These are phyloP conservation scores for Arge pagana DNA, from an alignment of 2,888 invertebrate genomes.

Conservation along the genomic window DNA sequence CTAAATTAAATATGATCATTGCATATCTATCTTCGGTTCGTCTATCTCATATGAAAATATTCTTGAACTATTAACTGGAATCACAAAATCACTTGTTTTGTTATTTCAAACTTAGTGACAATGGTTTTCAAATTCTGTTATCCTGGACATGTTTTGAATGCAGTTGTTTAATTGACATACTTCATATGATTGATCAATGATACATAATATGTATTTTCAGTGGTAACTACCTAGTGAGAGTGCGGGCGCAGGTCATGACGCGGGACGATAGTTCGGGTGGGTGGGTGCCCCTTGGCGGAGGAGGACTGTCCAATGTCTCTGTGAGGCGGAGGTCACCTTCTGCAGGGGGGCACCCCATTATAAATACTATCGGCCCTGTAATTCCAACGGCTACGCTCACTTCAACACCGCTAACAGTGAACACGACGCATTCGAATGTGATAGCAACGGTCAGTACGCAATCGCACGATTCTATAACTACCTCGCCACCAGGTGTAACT, in stretches of 20 bases:
- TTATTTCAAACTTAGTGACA: too few species aligned
- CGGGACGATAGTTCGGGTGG: conserved; percentile 96
- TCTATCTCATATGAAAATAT: too few species aligned
- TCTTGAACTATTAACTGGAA: too few species aligned
- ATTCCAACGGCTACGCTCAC: conserved; percentile 36
- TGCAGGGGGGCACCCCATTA: conserved; percentile 33
- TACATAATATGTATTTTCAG: too few species aligned
- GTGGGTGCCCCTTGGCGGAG: conserved; percentile 93
- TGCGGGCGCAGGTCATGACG: conserved; percentile 98
- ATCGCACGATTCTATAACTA: conserved; percentile 47
- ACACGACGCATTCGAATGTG: conserved; percentile 34
- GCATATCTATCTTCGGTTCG: too few species aligned
- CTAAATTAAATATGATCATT: too few species aligned
- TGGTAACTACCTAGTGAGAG: conserved; percentile 91
- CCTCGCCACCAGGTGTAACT: conserved; percentile 58
- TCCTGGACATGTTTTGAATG: too few species aligned
- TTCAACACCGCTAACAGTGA: conserved; percentile 40
- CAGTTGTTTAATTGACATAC: too few species aligned
- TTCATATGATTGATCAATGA: too few species aligned
- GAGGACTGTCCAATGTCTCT: conserved; percentile 92
- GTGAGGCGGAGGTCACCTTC: conserved; percentile 76
- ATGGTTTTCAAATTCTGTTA: too few species aligned
- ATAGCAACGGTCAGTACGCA: conserved; percentile 39
- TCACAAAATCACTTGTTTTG: too few species aligned
- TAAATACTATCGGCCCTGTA: conserved; percentile 23